Conservation (phyloP, 1,140 invertebrate genomes). For the Formica selysi region DNA sequence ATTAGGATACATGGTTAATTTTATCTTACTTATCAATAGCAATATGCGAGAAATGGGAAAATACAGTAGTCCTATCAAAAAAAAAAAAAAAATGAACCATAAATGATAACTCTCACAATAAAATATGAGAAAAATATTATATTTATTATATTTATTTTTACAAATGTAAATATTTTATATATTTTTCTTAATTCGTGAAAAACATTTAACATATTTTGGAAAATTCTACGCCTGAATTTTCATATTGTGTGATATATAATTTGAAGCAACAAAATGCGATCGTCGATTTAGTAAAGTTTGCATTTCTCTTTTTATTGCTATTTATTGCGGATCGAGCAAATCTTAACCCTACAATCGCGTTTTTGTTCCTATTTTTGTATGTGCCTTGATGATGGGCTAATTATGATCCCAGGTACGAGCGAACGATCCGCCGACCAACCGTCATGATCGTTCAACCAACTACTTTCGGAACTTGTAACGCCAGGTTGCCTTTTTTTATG, state of each 20-base stretch:
- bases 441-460: background rate
- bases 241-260: background rate
- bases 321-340: background rate
- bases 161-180: background rate
- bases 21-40: background rate
- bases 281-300: background rate
- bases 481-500: background rate
- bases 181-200: background rate
- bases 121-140: background rate
- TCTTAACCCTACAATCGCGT: conserved; percentile 9
- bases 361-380: conserved; percentile 9
- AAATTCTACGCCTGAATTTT: too few relatives aligned
- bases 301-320: background rate
- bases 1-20: background rate
- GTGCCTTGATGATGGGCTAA: background rate
- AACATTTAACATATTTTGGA: background rate
- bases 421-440: background rate
- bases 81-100: background rate
- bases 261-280: background rate
- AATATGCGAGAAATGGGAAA: background rate
- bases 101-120: background rate
- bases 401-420: conserved; percentile 8
- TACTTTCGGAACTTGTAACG: conserved; percentile 17
- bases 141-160: background rate
- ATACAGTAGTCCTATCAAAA: background rate